Evolutionary conservation across 2,797 vertebrate genomes (phyloP).

Genomic region (Hapalemur alaotrensis): DNA sequence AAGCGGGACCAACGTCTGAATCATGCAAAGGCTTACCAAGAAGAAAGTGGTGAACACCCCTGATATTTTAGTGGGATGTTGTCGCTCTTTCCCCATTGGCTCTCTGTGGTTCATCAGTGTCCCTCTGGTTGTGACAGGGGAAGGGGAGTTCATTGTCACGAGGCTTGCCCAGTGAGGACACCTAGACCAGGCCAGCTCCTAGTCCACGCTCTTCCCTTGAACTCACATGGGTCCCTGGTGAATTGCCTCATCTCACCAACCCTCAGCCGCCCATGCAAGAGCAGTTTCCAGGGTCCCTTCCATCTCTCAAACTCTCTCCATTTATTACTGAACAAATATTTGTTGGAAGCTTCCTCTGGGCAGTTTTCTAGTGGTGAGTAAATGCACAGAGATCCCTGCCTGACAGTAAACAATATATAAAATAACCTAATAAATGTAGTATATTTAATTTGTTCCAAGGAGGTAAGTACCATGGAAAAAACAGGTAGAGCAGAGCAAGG

Average conservation of each 20-base stretch:
- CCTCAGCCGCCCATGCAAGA: neutral
- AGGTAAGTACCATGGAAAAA: neutral
- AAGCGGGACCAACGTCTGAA: neutral
- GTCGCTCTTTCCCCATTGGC: accelerated
- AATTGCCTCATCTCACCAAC: neutral
- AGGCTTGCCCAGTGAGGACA: neutral
- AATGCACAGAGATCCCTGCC: neutral
- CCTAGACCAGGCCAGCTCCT: neutral
- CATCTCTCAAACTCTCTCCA: neutral
- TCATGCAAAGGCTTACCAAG: neutral
- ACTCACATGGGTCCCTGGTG: accelerated
- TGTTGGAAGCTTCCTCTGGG: neutral
- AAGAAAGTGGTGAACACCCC: neutral
- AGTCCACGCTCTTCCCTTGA: neutral
- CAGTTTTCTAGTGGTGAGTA: neutral
- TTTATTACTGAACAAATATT: neutral
- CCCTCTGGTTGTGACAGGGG: neutral
- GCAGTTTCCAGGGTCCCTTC: neutral
- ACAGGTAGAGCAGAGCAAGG: neutral
- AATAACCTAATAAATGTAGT: neutral
- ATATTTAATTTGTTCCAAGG: neutral
- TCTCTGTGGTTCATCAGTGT: neutral
- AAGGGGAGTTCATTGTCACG: accelerated
- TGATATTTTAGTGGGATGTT: neutral
- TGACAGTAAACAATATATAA: neutral